Evolutionary conservation across 2,888 invertebrate species (phyloP), one percentile per base, ranked within the genome.

Genomic region (Uropetala carovei): DNA sequence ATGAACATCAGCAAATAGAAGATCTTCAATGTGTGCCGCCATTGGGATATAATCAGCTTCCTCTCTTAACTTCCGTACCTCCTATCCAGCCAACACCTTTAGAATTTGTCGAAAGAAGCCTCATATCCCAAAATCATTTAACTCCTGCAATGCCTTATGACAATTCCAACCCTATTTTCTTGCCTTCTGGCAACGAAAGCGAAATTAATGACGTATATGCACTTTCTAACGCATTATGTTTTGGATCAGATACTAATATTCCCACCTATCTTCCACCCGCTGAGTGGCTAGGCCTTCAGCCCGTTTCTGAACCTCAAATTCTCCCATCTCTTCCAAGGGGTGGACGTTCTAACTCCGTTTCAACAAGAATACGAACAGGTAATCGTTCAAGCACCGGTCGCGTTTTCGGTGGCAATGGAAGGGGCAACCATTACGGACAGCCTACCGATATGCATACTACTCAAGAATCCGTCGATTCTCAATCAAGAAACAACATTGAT

Each of bases 51-150:
- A 89, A 56, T 64, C 89, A 64, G 18, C 7, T 68, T 30, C 64
- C 89, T 56, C 0, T 60, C 13, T 1, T 89, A 27, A 43, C 64
- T 60, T 5, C 89, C 5, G 4, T 60, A n/a, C n/a, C 89, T n/a
- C 75, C 75, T 27, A 60, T 89, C 18, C 89, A 89, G 43, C 89
- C 89, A 0, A 89, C 89, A 1, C 64, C 89, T 14, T 89, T 89
- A 30, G 89, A 89, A 56, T 89, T 43, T 56, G 89, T 89, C 11
- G 89, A 89, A 89, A 89, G 89, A 64, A 43, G 27, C 43, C 64
- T 89, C 13, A 43, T 89, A 43, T 30, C 89, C 64, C 89, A 89
- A 64, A 89, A 56, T 13, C 89, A 60, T 68, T 10, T n/a, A 14
- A 30, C 89, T 14, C 16, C 64, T 10, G 16, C 60, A 86, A 43